Conservation (phyloP, 2,888 invertebrate species). For the Conops quadrifasciatus region DNA sequence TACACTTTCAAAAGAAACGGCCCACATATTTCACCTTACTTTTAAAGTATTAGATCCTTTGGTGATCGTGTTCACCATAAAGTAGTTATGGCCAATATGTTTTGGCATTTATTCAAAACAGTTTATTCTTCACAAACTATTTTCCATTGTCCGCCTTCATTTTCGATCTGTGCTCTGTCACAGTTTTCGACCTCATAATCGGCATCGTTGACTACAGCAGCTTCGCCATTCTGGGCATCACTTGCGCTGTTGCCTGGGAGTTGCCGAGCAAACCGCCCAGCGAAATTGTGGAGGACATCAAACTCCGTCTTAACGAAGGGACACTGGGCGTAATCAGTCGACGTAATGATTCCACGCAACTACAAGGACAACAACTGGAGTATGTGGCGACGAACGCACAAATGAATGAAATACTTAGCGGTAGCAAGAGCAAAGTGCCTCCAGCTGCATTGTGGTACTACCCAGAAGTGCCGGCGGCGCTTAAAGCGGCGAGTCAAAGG, state of each 20-base stretch:
- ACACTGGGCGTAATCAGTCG: slow-evolving; percentile 54
- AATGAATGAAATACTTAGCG: slow-evolving; percentile 39
- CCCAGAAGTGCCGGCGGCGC: too few relatives aligned
- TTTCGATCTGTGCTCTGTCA: slow-evolving; percentile 10
- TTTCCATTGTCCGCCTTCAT: neutral
- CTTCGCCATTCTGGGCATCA: slow-evolving; percentile 74
- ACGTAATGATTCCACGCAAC: slow-evolving; percentile 51
- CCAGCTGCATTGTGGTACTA: neutral
- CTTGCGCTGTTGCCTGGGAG: slow-evolving; percentile 80
- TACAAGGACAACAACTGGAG: slow-evolving; percentile 32
- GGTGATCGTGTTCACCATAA: too few relatives aligned
- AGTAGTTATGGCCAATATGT: too few relatives aligned
- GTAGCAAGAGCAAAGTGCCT: slow-evolving; percentile 13
- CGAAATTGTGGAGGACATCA: slow-evolving; percentile 58
- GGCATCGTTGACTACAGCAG: slow-evolving; percentile 64
- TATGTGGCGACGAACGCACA: slow-evolving; percentile 42
- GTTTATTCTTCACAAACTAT: neutral
- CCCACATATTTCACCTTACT: too few relatives aligned
- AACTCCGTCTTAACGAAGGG: slow-evolving; percentile 57
- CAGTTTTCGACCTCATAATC: slow-evolving; percentile 63
- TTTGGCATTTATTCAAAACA: too few relatives aligned
- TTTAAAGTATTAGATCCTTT: too few relatives aligned
- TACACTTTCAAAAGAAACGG: too few relatives aligned
- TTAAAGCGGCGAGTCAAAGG: neutral
- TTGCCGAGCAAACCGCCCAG: slow-evolving; percentile 72